These are phyloP conservation scores for Lamellibrachia columna DNA, from an alignment of 2,888 invertebrate genomes.

Conservation along the genomic window DNA sequence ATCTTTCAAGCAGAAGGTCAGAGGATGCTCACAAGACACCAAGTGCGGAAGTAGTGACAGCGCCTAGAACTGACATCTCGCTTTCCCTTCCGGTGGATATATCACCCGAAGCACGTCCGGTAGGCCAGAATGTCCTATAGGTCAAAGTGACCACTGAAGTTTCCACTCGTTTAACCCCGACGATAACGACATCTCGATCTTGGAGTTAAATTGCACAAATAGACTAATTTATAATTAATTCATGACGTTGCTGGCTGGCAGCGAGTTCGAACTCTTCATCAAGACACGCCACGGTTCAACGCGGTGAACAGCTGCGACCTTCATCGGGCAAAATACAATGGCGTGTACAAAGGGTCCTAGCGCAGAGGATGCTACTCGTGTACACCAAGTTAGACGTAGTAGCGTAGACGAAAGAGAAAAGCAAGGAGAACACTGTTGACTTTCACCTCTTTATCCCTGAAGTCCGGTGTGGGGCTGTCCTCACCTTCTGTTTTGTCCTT, in stretches of 20 bases:
- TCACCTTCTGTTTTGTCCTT: no score
- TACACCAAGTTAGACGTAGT: no score
- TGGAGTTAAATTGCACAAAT: conserved; percentile 16
- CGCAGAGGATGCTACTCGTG: background rate
- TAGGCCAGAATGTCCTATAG: background rate
- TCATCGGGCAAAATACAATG: background rate
- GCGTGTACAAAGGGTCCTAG: background rate
- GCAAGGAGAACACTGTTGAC: no score
- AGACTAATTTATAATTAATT: background rate
- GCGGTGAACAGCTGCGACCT: background rate
- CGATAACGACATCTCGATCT: background rate
- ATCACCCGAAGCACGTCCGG: background rate
- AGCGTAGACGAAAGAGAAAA: no score
- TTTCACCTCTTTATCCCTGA: no score
- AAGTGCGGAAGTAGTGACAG: background rate
- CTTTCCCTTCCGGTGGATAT: background rate
- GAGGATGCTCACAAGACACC: no score
- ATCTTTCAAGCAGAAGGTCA: no score
- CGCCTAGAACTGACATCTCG: background rate
- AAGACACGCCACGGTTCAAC: background rate
- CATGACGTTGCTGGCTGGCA: background rate
- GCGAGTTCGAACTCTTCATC: background rate
- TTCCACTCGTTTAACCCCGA: background rate
- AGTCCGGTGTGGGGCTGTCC: no score
- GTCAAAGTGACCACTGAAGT: background rate